Base-by-base conservation (phyloP, 2,113 vertebrate species). In the Carlito syrichta region DNA sequence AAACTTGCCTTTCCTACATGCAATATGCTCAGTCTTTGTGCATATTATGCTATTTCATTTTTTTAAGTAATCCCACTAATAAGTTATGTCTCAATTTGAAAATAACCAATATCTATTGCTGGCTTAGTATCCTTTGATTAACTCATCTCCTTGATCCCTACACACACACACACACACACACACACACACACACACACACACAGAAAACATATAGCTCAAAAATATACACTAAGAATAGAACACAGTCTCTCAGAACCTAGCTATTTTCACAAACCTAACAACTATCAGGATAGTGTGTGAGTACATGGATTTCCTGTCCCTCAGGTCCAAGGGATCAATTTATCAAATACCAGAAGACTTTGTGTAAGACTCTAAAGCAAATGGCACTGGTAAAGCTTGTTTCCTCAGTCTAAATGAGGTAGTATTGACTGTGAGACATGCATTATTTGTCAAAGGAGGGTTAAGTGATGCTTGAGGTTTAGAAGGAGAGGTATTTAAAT, bases 251-350 rank as follows among this genome's bases (percentile, higher is more conserved):
- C 38, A 50, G 22, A 94, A 90, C 19, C 35, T 79, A 27, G 27
- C 35, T 66, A 4, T 82, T 91, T 79, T 76, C 58, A 90, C 40
- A 66, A 54, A 69, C 35, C 54, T 73, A 74, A 69, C 4, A 56
- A 60, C 71, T 23, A 27, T 22, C 38, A 69, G 35, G 27, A 63
- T 6, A 92, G n/a, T 86, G 23, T n/a, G 11, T 48, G 73, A 60
- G 38, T 17, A 54, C 82, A 86, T 74, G 43, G 81, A 94, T 96
- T 95, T 96, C 38, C 77, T 94, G 85, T 82, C 89, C 50, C 52
- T 91, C 2, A 3, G 40, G 62, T 89, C 54, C 73, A 40, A 84
- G 2, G 76, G 20, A 92, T 90, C 63, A 66, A 88, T 88, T 90
- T 85, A 92, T 78, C 81, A 95, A 95, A 88, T 56, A 58, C 56